Evolutionary conservation across 2,113 vertebrate species (phyloP), one percentile per base, ranked within the genome.

Genomic region (Mola mola): DNA sequence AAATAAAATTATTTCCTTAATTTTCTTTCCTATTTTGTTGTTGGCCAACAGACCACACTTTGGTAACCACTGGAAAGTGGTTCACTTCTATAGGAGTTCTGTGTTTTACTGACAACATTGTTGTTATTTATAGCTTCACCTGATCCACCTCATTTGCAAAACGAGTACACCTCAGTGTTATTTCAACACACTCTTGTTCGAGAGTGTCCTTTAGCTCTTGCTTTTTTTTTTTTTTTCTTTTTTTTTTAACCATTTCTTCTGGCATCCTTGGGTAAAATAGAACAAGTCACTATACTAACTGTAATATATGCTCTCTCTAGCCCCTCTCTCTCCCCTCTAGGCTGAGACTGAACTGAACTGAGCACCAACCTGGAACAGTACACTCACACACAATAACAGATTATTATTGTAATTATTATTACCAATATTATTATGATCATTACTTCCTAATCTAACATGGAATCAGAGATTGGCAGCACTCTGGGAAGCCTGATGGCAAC

Each of bases 361-460:
- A 88, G 81, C 85, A 87, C 87, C 85, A 78, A 87, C 82, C 84
- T 83, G 69, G 74, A 86, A 89, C 88, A 87, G 86, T 78, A 87
- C 83, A 78, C 87, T 85, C 84, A 83, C 85, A 82, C 88, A 89
- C 80, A 57, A 89, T 88, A 88, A 88, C 88, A 83, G 82, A 87
- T 88, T 89, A 88, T 87, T 90, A 87, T 86, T 87, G 79, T 84
- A 81, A 86, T 87, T 85, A 87, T 87, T 84, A 89, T 88, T 86
- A 89, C 73, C 74, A 87, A 82, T 86, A 85, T 80, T 86, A 82
- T 85, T 72, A 86, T 88, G 77, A 89, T 84, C 75, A 72, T 87
- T 82, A 90, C 79, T 80, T 84, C 81, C 89, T 90, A 90, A 84
- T 83, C 89, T 89, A 90, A 90, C 86, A 87, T 87, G 86, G 76